Evolutionary conservation across 2,888 invertebrate genomes (phyloP), one percentile per base, ranked within the genome.

Genomic region (Tipula vernalis): DNA sequence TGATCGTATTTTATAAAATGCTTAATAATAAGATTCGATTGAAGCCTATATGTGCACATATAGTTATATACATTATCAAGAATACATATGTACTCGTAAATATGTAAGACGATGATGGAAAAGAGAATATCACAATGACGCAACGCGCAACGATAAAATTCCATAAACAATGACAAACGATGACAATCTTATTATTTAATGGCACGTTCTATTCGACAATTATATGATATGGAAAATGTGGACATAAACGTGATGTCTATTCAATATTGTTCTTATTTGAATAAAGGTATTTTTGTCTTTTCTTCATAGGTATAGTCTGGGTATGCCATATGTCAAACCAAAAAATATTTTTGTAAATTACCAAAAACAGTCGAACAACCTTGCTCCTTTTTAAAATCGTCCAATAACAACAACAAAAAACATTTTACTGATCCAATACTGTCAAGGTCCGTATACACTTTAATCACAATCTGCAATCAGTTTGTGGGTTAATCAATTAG

Each of bases 171-270:
- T 84, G 84, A 84, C 84, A 84, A 84, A 84, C 84, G 84, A 84
- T 84, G 84, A 84, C 84, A 84, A 15, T 84, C 84, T 84, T 84
- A 84, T 84, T 84, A 84, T 84, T 84, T 84, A 39, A 84, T 41
- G 84, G 84, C 84, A 84, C 84, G 84, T 84, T 84, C 41, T 41
- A 6, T 84, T 83, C 36, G 36, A 83, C n/a, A 51, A 51, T 51
- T n/a, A 51, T 51, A 51, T 15, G 12, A 57, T 15, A 10, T 28
- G 28, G 28, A 28, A 6, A 71, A 39, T 39, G 39, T 71, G 71
- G 28, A 28, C 10, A 71, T 71, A 71, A 71, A 71, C 71, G 71
- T 71, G 71, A 71, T 71, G 71, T 28, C 71, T 71, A 28, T 71
- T 28, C 71, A 71, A 71, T 71, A 28, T 28, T 71, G 10, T 10